These are phyloP conservation scores for Oxyura jamaicensis DNA, from an alignment of 2,113 vertebrate species.

Conservation along the genomic window DNA sequence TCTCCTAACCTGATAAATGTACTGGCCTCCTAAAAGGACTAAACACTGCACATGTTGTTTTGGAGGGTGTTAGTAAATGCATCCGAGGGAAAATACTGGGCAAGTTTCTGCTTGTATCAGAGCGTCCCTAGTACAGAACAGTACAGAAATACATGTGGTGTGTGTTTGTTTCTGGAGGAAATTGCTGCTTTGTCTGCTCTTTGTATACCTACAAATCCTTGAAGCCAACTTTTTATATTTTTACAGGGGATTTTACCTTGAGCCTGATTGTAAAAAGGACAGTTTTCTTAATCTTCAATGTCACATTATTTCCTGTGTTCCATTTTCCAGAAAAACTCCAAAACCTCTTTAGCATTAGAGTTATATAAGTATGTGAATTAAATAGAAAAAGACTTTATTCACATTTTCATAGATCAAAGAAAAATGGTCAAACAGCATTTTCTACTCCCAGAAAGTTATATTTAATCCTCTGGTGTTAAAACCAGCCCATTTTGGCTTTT, in stretches of 20 bases:
- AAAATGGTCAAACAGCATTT: not conserved
- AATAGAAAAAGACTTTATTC: not conserved
- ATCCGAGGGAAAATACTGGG: not conserved
- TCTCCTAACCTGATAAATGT: not conserved
- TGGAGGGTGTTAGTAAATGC: not conserved
- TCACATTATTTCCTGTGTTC: not conserved
- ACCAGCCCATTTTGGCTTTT: not conserved
- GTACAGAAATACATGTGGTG: too few species aligned
- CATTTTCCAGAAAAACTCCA: not conserved
- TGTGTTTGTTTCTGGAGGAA: too few species aligned
- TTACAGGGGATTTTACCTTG: not conserved
- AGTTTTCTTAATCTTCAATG: not conserved
- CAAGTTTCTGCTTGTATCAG: not conserved
- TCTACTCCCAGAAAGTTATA: not conserved
- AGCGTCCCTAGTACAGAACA: not conserved
- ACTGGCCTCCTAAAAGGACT: not conserved
- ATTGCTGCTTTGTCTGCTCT: not conserved
- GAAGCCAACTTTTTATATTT: not conserved
- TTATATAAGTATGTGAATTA: not conserved
- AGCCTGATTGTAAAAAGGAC: not conserved
- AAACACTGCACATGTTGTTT: not conserved
- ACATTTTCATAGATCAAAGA: not conserved
- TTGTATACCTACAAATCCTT: not conserved
- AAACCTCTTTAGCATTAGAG: not conserved
- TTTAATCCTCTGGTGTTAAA: not conserved